phyloP scores from a whole-genome alignment of 2,888 invertebrate species.

The Danaus chrysippus region DNA sequence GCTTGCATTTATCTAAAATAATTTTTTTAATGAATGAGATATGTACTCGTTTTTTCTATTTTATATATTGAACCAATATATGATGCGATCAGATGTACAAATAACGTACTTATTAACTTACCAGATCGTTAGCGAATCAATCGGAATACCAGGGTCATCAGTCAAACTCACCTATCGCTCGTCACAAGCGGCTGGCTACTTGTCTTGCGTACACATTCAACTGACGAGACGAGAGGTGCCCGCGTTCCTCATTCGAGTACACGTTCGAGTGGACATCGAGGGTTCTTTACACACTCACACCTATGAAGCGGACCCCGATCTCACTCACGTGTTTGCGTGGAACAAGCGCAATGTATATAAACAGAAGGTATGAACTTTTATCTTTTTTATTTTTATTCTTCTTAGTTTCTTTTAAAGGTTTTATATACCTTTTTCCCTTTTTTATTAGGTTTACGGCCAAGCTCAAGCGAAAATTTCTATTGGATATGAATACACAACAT shows the following conservation, averaged over 20 bases:
- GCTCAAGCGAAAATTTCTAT: constrained; percentile 93
- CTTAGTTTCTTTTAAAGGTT: background rate
- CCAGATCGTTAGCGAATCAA: constrained; percentile 97
- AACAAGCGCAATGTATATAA: constrained; percentile 98
- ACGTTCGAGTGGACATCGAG: constrained; percentile 95
- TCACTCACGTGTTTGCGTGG: constrained; percentile 98
- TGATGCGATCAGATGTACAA: constrained; percentile 12
- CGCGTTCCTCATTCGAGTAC: constrained; percentile 89
- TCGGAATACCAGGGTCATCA: constrained; percentile 95
- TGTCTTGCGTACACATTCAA: constrained; percentile 94
- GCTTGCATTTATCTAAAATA: no score
- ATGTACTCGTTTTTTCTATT: no score
- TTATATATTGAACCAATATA: background rate
- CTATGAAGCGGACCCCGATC: constrained; percentile 97
- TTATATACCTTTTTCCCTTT: background rate
- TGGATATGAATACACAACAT: constrained; percentile 96
- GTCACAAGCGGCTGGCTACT: constrained; percentile 95
- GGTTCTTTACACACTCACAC: constrained; percentile 94
- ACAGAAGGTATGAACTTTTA: constrained; percentile 83
- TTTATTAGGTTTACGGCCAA: constrained; percentile 85
- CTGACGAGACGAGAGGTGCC: constrained; percentile 90
- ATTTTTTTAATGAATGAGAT: no score
- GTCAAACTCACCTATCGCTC: constrained; percentile 97
- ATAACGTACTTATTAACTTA: constrained; percentile 30
- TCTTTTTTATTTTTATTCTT: constrained; percentile 36